Percentiles rank a stretch among this genome's conserved stretches.
phyloP scores from a whole-genome alignment of 1,140 invertebrate species.

The Onthophagus taurus region DNA sequence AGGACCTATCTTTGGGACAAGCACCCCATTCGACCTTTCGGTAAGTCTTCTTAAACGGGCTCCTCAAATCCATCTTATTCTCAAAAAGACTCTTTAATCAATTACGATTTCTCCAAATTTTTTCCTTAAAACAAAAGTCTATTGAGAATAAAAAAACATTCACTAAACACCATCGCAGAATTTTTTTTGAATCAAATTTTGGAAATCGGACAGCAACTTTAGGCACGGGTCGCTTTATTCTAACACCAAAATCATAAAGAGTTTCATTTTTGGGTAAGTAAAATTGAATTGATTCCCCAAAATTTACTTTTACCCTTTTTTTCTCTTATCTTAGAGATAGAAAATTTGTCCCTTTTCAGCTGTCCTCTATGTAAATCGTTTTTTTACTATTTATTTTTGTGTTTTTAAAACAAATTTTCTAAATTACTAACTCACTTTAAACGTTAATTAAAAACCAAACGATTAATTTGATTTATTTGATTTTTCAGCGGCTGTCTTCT shows the following conservation, averaged over 20 bases:
- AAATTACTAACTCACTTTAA: slow-evolving; percentile 11
- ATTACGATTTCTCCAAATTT: neutral
- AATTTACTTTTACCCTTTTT: slow-evolving; percentile 1
- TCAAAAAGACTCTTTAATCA: too few species aligned
- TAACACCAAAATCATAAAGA: neutral
- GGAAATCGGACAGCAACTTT: slow-evolving; percentile 12
- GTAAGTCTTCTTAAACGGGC: too few species aligned
- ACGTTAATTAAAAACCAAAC: slow-evolving; percentile 8
- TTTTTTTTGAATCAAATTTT: slow-evolving; percentile 15
- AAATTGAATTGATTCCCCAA: neutral
- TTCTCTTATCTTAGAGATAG: neutral
- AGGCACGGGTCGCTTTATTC: slow-evolving; percentile 5
- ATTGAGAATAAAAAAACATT: slow-evolving; percentile 3
- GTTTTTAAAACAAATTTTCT: slow-evolving; percentile 13
- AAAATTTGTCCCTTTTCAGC: slow-evolving; percentile 9
- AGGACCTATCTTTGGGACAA: slow-evolving; percentile 79
- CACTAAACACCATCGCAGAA: slow-evolving; percentile 6
- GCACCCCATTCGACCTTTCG: slow-evolving; percentile 79
- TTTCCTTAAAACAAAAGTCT: slow-evolving; percentile 9
- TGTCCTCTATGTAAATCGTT: slow-evolving; percentile 14
- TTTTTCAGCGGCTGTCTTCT: slow-evolving; percentile 32
- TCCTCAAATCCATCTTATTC: slow-evolving; percentile 11
- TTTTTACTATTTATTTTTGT: too few species aligned
- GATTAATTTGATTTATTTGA: slow-evolving; percentile 9
- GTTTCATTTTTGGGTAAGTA: slow-evolving; percentile 4